These are phyloP conservation scores for Bombus terrestris DNA, from an alignment of 1,140 invertebrate genomes.

Conservation along the genomic window DNA sequence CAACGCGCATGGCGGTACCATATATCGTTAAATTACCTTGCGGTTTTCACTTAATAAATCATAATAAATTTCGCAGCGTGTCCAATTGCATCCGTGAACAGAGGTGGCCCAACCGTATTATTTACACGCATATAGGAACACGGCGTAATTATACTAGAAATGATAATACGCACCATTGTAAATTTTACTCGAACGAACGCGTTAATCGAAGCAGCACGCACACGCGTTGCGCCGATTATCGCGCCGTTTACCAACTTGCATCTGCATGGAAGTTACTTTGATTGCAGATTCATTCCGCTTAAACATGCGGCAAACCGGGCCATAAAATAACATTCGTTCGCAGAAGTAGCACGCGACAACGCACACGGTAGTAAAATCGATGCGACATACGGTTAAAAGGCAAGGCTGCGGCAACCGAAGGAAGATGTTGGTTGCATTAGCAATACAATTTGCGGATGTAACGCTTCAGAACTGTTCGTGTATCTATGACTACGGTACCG, in stretches of 20 bases:
- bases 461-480: neutral
- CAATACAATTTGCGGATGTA: constrained; percentile 38
- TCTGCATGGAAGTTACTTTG: constrained; percentile 31
- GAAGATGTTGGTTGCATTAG: constrained; percentile 38
- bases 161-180: constrained; percentile 44
- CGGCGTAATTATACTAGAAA: constrained; percentile 51
- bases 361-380: constrained; percentile 38
- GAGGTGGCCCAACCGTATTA: constrained; percentile 15
- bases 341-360: neutral
- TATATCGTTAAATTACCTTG: constrained; percentile 32
- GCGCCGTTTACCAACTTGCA: constrained; percentile 37
- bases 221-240: constrained; percentile 31
- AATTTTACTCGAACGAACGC: constrained; percentile 32
- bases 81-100: constrained; percentile 36
- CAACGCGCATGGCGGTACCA: neutral
- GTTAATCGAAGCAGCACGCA: constrained; percentile 45
- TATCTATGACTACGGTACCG: constrained; percentile 25
- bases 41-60: constrained; percentile 50
- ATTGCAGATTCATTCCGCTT: constrained; percentile 38
- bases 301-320: constrained; percentile 16
- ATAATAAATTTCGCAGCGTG: constrained; percentile 19
- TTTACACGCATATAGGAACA: constrained; percentile 40
- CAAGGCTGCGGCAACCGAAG: constrained; percentile 15
- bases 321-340: constrained; percentile 38
- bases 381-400: constrained; percentile 37